phyloP scores from a whole-genome alignment of 2,888 invertebrate genomes.

The Syrista parreyssii region DNA sequence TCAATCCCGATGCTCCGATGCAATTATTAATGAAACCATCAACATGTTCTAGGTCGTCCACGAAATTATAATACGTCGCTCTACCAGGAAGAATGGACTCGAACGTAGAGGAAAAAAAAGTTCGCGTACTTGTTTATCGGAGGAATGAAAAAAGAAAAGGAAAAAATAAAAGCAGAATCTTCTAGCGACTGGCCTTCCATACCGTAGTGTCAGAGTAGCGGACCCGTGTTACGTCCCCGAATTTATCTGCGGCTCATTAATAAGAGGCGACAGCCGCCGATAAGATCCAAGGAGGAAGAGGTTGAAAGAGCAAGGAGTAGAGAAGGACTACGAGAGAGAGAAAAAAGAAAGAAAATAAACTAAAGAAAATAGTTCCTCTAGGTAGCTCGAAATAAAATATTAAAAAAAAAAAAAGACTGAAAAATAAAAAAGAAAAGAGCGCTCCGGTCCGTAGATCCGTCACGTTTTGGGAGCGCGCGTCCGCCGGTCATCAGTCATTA shows the following conservation, averaged over 20 bases:
- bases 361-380: constrained; percentile 30
- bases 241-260: constrained; percentile 52
- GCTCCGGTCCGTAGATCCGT: constrained; percentile 8
- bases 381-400: constrained; percentile 30
- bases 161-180: constrained; percentile 3
- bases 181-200: constrained; percentile 31
- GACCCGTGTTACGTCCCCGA: constrained; percentile 43
- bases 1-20: no score
- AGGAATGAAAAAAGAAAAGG: background rate
- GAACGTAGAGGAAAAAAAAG: no score
- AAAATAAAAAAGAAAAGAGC: background rate
- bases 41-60: no score
- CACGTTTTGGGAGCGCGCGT: constrained; percentile 14
- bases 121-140: no score
- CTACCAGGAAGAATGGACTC: no score
- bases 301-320: constrained; percentile 26
- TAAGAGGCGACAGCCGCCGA: constrained; percentile 50
- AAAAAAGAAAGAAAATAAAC: constrained; percentile 28
- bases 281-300: constrained; percentile 30
- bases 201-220: constrained; percentile 22
- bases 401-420: background rate
- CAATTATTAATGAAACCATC: no score
- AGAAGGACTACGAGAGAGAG: constrained; percentile 25
- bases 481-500: constrained; percentile 52
- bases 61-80: no score